Base-by-base conservation (phyloP, 1,140 invertebrate genomes). In the Tetranychus cinnabarinus region DNA sequence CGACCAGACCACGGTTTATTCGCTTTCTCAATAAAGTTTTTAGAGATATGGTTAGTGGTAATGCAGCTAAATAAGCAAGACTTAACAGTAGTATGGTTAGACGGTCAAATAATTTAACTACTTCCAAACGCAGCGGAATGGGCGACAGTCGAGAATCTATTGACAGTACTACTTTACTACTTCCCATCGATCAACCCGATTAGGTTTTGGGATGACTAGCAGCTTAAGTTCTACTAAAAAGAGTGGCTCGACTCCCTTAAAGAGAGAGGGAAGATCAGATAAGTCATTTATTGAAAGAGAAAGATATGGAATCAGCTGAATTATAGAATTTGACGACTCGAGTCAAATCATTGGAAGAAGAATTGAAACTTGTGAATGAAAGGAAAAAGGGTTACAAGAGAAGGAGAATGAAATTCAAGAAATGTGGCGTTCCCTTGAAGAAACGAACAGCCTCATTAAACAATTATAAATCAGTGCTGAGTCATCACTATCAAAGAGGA, bases 1-100 rank as follows among this genome's bases (percentile, higher is more conserved):
- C 78, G 80, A 61, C 82, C 85, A 31, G 84, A 86, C 68, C 85
- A 84, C 72, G 93, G 92, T 2, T 75, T 97, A 37, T 97, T 97
- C 76, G 87, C 90, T 7, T 90, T 1, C 72, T 84, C 34, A 79
- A 83, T 67, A 92, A 92, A 76, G 84, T 92, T 54, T 82, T 80
- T 65, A 62, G 37, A 54, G 47, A 52, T 33, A 50, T 52, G 59
- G 23, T 36, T 35, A 54, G n/a, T 15, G 50, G 56, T 33, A 39
- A 45, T n/a, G 56, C 62, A 54, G 58, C 61, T 46, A 47, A 33
- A n/a, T 7, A 35, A 70, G 77, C 79, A 54, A 77, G 60, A 72
- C 3, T 23, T 23, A 52, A 52, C 13, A 42, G 39, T 37, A 60
- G 33, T 3, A 52, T 56, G 37, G 37, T 81, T 56, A 79, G 63